Conservation (phyloP, 2,888 invertebrate species). For the Netelia virgata region DNA sequence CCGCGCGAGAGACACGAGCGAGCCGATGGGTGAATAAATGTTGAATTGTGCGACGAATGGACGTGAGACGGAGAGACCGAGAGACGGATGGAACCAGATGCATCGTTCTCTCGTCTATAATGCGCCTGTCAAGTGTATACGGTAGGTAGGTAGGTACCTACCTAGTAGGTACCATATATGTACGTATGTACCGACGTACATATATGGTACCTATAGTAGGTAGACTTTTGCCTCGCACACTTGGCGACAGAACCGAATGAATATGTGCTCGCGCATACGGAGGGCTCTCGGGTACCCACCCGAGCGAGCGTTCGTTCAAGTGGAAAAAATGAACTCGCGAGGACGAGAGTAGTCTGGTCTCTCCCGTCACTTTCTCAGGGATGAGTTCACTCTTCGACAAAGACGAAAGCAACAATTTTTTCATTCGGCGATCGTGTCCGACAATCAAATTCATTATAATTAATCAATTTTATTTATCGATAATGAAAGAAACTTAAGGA, state of each 20-base stretch:
- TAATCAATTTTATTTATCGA: no score
- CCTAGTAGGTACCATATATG: not conserved
- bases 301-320: not conserved
- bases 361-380: not conserved
- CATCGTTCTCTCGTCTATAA: conserved; percentile 5
- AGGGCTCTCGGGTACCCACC: conserved; percentile 14
- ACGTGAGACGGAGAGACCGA: not conserved
- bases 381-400: not conserved
- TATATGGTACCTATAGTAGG: no score
- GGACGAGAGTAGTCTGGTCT: not conserved
- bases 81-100: not conserved
- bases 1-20: not conserved
- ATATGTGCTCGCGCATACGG: conserved; percentile 32
- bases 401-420: no score
- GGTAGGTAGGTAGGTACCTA: no score
- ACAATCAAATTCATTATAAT: no score
- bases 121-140: no score
- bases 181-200: not conserved
- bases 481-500: no score
- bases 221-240: conserved; percentile 13
- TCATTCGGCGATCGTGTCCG: no score
- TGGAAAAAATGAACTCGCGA: conserved; percentile 5
- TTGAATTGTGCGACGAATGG: conserved; percentile 18
- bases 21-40: conserved; percentile 57
- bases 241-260: conserved; percentile 20